These are phyloP conservation scores for Limnephilus marmoratus DNA, from an alignment of 2,888 invertebrate genomes.

Conservation along the genomic window DNA sequence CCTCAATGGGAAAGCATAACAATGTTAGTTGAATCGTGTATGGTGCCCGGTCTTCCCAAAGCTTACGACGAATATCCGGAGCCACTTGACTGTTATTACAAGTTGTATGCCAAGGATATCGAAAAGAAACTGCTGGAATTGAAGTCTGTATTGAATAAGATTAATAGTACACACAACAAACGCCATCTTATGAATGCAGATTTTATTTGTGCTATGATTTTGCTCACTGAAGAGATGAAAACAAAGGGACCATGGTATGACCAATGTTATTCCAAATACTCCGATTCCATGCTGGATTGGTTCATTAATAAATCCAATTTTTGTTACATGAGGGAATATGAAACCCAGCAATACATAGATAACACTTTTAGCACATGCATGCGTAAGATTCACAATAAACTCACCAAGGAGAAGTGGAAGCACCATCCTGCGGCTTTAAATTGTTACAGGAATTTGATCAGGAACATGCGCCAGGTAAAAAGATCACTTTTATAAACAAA, in stretches of 20 bases:
- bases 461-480: slow-evolving; percentile 59
- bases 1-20: slow-evolving; percentile 42
- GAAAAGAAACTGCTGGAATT: slow-evolving; percentile 39
- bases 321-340: not conserved
- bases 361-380: slow-evolving; percentile 55
- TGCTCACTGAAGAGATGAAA: slow-evolving; percentile 61
- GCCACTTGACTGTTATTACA: slow-evolving; percentile 30
- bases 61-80: slow-evolving; percentile 59
- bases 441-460: slow-evolving; percentile 56
- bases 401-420: slow-evolving; percentile 63
- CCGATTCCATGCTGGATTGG: slow-evolving; percentile 47
- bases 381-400: slow-evolving; percentile 60
- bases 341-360: slow-evolving; percentile 41
- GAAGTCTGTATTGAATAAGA: slow-evolving; percentile 20
- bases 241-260: slow-evolving; percentile 54
- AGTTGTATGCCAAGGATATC: not conserved
- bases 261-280: slow-evolving; percentile 49
- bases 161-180: slow-evolving; percentile 43
- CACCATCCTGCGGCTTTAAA: slow-evolving; percentile 58
- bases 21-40: slow-evolving; percentile 56
- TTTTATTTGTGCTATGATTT: slow-evolving; percentile 53
- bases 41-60: slow-evolving; percentile 57
- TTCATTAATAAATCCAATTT: slow-evolving; percentile 51
- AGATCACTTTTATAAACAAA: not conserved
- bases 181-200: slow-evolving; percentile 50